A percentile compares a stretch with the other conserved stretches of the same genome.
These are phyloP conservation scores for Myotis davidii DNA, from an alignment of 2,113 vertebrate species.

Conservation along the genomic window DNA sequence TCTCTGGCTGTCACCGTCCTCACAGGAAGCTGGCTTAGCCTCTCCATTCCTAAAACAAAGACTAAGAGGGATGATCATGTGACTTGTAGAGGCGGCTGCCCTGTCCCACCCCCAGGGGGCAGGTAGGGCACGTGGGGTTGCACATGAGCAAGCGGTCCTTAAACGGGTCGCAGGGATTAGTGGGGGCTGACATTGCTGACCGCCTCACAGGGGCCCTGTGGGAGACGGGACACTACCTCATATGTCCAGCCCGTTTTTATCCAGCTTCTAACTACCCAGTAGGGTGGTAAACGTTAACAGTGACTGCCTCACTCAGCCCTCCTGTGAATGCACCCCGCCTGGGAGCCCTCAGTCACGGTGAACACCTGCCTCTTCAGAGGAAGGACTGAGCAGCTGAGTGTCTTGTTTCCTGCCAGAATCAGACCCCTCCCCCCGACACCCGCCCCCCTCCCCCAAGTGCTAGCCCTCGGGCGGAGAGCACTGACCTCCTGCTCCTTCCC, in stretches of 20 bases:
- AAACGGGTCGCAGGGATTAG: neutral
- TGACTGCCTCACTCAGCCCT: too few species aligned
- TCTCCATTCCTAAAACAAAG: neutral
- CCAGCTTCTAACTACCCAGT: neutral
- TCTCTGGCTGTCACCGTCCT: neutral
- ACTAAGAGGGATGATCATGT: fast-evolving
- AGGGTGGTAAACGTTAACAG: neutral
- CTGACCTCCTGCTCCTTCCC: neutral
- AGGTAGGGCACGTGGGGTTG: neutral
- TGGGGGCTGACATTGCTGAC: neutral
- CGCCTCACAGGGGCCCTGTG: neutral
- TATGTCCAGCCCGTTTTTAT: neutral
- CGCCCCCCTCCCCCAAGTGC: neutral
- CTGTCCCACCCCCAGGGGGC: neutral
- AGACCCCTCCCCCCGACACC: neutral
- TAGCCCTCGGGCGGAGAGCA: neutral
- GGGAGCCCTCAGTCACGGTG: neutral
- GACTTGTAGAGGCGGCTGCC: neutral
- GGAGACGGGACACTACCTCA: neutral
- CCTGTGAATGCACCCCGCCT: fast-evolving
- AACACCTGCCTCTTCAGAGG: neutral
- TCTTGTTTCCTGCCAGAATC: neutral
- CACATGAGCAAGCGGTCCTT: neutral
- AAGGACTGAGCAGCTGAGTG: neutral
- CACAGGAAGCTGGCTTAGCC: neutral